phyloP scores from a whole-genome alignment of 2,113 vertebrate genomes.

The Microtus richardsoni region DNA sequence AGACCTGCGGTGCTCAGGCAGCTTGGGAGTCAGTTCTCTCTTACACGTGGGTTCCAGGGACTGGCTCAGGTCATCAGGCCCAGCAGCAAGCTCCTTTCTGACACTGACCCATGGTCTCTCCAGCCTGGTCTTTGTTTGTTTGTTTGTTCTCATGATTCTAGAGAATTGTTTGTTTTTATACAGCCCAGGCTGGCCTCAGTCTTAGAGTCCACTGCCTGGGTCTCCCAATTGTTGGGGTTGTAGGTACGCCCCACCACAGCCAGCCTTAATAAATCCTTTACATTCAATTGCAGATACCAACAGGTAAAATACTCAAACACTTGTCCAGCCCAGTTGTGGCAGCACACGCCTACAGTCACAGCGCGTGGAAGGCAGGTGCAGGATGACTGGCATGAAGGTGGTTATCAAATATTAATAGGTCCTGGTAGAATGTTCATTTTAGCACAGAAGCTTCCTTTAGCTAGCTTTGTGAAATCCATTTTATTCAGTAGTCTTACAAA shows the following conservation, averaged over 20 bases:
- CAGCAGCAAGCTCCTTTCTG: background rate
- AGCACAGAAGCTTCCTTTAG: conserved; percentile 77
- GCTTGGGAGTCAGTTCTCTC: background rate
- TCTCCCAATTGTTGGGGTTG: background rate
- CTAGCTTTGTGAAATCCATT: conserved; percentile 69
- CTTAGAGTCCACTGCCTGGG: background rate
- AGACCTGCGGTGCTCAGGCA: background rate
- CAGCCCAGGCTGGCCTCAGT: background rate
- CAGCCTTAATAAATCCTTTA: background rate
- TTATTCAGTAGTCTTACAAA: conserved; percentile 67
- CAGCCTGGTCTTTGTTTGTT: background rate
- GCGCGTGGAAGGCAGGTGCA: background rate
- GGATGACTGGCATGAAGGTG: too few species aligned
- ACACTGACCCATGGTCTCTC: background rate
- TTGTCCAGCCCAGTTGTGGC: background rate
- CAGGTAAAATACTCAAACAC: background rate
- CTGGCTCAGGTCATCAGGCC: background rate
- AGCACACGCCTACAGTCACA: background rate
- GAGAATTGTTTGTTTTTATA: conserved; percentile 69
- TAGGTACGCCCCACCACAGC: background rate
- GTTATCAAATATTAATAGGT: background rate
- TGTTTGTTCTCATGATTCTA: background rate
- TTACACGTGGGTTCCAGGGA: background rate
- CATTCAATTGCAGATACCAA: background rate
- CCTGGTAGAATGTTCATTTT: background rate